Conservation (phyloP, 2,888 invertebrate genomes). For the Megamerina dolium region DNA sequence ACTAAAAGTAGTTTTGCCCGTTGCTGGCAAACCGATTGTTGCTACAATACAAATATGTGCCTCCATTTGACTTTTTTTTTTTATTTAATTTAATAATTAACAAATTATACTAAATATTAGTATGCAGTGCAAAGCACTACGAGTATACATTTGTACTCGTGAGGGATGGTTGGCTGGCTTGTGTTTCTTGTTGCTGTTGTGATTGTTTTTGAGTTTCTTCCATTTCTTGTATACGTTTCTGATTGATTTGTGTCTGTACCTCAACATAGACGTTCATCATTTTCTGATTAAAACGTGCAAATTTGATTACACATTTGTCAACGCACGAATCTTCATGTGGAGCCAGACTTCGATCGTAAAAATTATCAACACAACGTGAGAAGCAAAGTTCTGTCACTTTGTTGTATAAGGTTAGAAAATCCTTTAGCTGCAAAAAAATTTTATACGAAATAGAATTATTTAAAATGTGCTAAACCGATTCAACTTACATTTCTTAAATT, state of each 20-base stretch:
- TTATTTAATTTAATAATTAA: no score
- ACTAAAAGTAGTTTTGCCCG: slow-evolving; percentile 40
- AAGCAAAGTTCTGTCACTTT: slow-evolving; percentile 48
- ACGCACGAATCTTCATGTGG: slow-evolving; percentile 38
- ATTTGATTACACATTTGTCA: slow-evolving; percentile 45
- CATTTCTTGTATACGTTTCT: slow-evolving; percentile 38
- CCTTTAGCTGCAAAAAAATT: slow-evolving; percentile 38
- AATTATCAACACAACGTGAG: slow-evolving; percentile 43
- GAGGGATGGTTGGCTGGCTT: no score
- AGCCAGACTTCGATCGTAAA: slow-evolving; percentile 36
- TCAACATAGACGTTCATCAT: slow-evolving; percentile 49
- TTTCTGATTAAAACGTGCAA: slow-evolving; percentile 46
- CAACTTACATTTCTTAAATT: slow-evolving; percentile 32
- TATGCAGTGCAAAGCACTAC: no score
- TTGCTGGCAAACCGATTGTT: slow-evolving; percentile 41
- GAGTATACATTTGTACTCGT: no score
- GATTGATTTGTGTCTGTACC: slow-evolving; percentile 44
- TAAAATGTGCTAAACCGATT: no score
- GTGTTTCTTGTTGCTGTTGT: slow-evolving; percentile 23
- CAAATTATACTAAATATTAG: no score
- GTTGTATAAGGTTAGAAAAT: slow-evolving; percentile 48
- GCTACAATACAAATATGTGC: slow-evolving; percentile 35
- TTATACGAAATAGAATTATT: slow-evolving; percentile 3
- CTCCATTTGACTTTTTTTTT: no score
- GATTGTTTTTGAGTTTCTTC: slow-evolving; percentile 33